Conservation (phyloP, 2,797 vertebrate genomes). For the Notolabrus celidotus region DNA sequence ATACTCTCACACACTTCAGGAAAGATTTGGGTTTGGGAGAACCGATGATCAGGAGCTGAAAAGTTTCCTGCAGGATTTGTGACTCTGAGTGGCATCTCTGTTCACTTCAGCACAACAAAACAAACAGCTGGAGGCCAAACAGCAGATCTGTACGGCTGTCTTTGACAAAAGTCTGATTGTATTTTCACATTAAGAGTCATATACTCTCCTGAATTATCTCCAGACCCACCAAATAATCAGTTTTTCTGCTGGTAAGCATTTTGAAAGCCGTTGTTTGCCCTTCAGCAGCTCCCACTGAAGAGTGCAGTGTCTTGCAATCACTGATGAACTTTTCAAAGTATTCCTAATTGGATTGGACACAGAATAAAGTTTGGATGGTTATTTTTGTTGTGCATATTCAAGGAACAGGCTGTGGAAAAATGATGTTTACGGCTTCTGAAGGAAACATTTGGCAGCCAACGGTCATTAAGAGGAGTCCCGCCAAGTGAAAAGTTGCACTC, state of each 20-base stretch:
- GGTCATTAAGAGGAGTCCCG: constrained; percentile 82
- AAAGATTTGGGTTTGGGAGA: too few relatives aligned
- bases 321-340: constrained; percentile 76
- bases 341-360: constrained; percentile 83
- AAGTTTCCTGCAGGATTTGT: too few relatives aligned
- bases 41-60: too few relatives aligned
- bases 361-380: constrained; percentile 77
- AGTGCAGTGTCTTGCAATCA: constrained; percentile 57
- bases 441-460: constrained; percentile 83
- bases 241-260: constrained; percentile 35
- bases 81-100: constrained; percentile 16
- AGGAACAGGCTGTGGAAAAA: constrained; percentile 79
- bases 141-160: constrained; percentile 9
- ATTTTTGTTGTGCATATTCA: constrained; percentile 80
- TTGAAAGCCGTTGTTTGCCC: constrained; percentile 55
- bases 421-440: constrained; percentile 81
- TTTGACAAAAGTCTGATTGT: constrained; percentile 22
- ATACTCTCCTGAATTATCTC: constrained; percentile 17
- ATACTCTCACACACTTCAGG: too few relatives aligned
- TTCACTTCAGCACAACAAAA: constrained; percentile 10
- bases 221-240: constrained; percentile 25
- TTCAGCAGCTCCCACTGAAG: constrained; percentile 56
- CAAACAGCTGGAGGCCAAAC: constrained; percentile 26
- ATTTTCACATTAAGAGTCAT: constrained; percentile 35
- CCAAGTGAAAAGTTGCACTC: constrained; percentile 83